phyloP scores from a whole-genome alignment of 2,113 vertebrate species.

The Muntiacus muntjak region DNA sequence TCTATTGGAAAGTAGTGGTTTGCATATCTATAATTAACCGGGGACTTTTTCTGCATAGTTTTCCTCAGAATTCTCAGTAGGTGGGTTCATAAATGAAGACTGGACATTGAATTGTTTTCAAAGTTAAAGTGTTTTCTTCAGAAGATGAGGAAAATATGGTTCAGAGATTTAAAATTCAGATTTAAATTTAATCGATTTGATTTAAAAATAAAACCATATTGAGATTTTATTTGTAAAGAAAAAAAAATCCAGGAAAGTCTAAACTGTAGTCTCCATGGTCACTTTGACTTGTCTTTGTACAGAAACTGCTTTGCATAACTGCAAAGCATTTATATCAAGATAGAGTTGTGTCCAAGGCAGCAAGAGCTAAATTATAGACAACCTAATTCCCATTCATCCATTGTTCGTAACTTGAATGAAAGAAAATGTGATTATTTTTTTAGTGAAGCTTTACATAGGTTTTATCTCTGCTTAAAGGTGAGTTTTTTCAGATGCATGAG shows the following conservation, averaged over 20 bases:
- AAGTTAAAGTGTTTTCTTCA: conserved; percentile 22
- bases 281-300: neutral
- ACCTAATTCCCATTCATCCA: neutral
- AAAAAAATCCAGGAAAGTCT: conserved; percentile 21
- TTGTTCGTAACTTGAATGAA: neutral
- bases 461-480: conserved; percentile 18
- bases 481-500: neutral
- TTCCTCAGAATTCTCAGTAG: conserved; percentile 22
- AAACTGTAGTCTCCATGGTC: neutral
- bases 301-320: neutral
- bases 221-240: conserved; percentile 10
- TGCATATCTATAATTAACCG: conserved; percentile 49
- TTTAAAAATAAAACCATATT: conserved; percentile 35
- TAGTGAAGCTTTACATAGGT: neutral
- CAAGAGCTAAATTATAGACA: neutral
- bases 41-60: neutral
- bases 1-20: conserved; percentile 25
- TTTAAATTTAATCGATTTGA: conserved; percentile 39
- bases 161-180: conserved; percentile 31
- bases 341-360: neutral
- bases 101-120: conserved; percentile 10
- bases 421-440: neutral
- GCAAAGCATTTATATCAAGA: neutral
- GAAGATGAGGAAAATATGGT: conserved; percentile 24
- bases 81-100: neutral